A percentile compares a stretch with the other conserved stretches of the same genome.
Conservation (phyloP, 2,797 vertebrate genomes). For the Spheniscus humboldti region DNA sequence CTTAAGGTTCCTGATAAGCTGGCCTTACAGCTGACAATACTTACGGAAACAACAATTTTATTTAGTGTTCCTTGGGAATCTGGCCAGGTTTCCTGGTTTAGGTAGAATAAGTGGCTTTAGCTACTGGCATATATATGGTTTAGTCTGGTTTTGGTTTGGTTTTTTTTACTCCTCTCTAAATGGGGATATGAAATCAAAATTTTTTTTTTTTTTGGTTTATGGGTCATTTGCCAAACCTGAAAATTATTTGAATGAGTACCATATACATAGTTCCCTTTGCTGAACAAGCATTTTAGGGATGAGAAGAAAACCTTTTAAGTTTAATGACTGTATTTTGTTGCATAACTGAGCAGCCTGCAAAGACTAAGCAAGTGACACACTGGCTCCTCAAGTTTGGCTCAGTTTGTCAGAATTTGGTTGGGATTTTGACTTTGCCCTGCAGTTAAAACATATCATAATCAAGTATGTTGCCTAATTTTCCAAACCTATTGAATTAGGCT, state of each 20-base stretch:
- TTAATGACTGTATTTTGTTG: not conserved
- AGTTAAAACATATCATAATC: not conserved
- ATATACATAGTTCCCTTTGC: not conserved
- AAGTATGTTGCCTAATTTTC: not conserved
- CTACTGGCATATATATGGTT: not conserved
- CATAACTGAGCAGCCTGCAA: not conserved
- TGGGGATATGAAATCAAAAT: not conserved
- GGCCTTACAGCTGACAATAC: not conserved
- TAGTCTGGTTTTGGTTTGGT: not conserved
- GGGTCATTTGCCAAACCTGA: not conserved
- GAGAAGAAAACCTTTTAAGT: not conserved
- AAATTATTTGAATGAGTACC: not conserved
- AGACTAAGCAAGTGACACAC: not conserved
- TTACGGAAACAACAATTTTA: not conserved
- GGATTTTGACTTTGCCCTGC: not conserved
- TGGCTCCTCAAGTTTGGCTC: not conserved
- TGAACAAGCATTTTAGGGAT: not conserved
- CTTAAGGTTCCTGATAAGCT: not conserved
- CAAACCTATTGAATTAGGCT: not conserved
- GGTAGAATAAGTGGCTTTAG: not conserved
- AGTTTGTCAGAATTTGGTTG: not conserved
- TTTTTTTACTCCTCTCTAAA: not conserved
- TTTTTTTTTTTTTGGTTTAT: not conserved
- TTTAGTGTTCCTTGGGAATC: not conserved
- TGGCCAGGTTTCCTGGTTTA: not conserved